Percentiles rank a stretch among this genome's conserved stretches.
phyloP scores from a whole-genome alignment of 2,888 invertebrate species.

The Octodonta nipae region DNA sequence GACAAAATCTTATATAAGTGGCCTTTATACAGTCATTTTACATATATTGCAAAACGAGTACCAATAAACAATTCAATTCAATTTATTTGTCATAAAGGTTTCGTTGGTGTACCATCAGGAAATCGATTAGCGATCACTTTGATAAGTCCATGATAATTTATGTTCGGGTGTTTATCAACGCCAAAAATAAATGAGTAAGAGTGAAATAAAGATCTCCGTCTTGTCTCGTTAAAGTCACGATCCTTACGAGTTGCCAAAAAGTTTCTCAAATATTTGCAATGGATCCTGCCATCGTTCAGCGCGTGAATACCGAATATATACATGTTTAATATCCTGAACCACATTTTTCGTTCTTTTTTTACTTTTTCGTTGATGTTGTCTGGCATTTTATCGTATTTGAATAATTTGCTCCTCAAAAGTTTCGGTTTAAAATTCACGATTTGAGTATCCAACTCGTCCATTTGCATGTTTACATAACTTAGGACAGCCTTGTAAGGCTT shows the following conservation, averaged over 20 bases:
- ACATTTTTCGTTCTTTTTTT: not conserved
- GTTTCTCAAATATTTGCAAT: not conserved
- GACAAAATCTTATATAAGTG: no score
- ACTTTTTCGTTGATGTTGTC: not conserved
- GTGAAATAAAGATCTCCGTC: not conserved
- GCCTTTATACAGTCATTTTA: no score
- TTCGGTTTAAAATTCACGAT: not conserved
- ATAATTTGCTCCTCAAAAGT: not conserved
- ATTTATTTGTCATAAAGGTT: no score
- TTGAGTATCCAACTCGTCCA: no score
- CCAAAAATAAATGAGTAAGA: not conserved
- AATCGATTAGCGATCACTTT: no score
- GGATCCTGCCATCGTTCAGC: not conserved
- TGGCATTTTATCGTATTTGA: not conserved
- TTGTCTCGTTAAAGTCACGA: not conserved
- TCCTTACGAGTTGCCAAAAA: not conserved
- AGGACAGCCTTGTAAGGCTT: no score
- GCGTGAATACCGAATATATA: not conserved
- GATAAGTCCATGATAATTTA: no score
- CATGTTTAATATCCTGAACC: conserved; percentile 1
- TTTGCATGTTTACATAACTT: no score
- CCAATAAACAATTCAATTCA: no score
- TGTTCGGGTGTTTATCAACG: not conserved
- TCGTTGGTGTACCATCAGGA: no score
- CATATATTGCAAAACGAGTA: no score